Evolutionary conservation across 2,797 vertebrate species (phyloP).

Genomic region (Agapornis canus): DNA sequence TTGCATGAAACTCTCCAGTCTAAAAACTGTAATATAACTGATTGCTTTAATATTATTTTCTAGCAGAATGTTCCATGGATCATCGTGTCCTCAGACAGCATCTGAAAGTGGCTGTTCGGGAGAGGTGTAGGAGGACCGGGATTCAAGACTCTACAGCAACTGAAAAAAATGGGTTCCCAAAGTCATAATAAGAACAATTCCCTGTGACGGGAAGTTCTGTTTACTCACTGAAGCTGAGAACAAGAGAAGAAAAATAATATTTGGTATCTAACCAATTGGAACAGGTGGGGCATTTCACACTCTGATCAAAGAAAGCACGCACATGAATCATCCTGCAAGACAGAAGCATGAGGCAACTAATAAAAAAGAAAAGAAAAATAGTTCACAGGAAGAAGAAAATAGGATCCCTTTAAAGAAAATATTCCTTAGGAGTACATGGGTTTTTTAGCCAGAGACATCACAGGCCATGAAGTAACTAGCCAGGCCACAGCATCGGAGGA

Average conservation of each 20-base stretch:
- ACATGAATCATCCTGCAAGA: neutral
- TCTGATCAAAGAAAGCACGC: neutral
- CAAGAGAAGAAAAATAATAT: neutral
- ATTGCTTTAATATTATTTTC: conserved; percentile 40
- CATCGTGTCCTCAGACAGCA: neutral
- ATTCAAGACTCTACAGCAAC: neutral
- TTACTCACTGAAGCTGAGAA: neutral
- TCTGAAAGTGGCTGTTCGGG: neutral
- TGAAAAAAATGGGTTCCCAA: neutral
- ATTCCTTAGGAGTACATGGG: neutral
- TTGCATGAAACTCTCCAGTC: neutral
- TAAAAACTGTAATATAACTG: neutral
- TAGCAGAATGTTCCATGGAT: neutral
- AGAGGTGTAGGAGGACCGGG: neutral
- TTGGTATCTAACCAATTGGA: neutral
- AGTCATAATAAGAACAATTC: neutral
- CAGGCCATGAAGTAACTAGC: neutral
- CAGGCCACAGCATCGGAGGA: neutral
- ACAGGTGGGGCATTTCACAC: neutral
- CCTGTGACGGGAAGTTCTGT: neutral
- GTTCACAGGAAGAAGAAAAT: neutral
- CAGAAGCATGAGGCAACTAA: neutral
- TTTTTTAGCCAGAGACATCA: neutral
- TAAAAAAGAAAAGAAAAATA: neutral
- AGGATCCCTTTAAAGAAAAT: neutral